Evolutionary conservation across 2,888 invertebrate species (phyloP).

Genomic region (Ernsta delagoae): DNA sequence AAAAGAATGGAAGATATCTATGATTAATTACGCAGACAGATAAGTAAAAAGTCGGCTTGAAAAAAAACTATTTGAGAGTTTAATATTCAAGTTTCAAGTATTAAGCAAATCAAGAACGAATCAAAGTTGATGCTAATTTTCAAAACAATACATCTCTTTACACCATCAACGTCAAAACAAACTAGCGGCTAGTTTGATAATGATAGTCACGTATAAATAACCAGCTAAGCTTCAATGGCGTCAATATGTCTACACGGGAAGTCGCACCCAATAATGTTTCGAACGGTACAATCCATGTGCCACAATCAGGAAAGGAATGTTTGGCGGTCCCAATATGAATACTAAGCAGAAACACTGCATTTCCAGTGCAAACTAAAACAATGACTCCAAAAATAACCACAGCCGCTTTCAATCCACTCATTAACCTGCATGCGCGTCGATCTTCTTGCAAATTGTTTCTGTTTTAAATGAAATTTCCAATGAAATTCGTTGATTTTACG

Average conservation of each 20-base stretch:
- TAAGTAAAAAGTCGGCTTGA: too few relatives aligned
- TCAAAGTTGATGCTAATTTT: neutral
- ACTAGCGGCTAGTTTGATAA: neutral
- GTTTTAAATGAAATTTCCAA: neutral
- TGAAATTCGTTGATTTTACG: neutral
- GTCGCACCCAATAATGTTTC: conserved; percentile 16
- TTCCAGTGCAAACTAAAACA: conserved; percentile 28
- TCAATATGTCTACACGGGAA: conserved; percentile 27
- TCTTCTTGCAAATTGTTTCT: conserved; percentile 18
- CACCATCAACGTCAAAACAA: neutral
- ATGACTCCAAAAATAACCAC: conserved; percentile 30
- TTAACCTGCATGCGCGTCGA: conserved; percentile 25
- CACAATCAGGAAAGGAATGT: neutral
- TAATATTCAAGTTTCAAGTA: too few relatives aligned
- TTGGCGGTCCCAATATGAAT: conserved; percentile 30
- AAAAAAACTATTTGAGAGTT: too few relatives aligned
- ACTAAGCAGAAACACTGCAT: conserved; percentile 25
- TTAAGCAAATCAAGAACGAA: too few relatives aligned
- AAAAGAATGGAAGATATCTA: too few relatives aligned
- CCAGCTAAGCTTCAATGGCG: conserved; percentile 3
- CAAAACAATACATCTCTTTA: neutral
- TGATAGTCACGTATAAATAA: too few relatives aligned
- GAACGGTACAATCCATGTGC: conserved; percentile 27
- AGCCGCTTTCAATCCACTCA: neutral
- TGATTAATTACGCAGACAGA: too few relatives aligned